Evolutionary conservation across 2,888 invertebrate genomes (phyloP).

Genomic region (Galerucella pusilla): DNA sequence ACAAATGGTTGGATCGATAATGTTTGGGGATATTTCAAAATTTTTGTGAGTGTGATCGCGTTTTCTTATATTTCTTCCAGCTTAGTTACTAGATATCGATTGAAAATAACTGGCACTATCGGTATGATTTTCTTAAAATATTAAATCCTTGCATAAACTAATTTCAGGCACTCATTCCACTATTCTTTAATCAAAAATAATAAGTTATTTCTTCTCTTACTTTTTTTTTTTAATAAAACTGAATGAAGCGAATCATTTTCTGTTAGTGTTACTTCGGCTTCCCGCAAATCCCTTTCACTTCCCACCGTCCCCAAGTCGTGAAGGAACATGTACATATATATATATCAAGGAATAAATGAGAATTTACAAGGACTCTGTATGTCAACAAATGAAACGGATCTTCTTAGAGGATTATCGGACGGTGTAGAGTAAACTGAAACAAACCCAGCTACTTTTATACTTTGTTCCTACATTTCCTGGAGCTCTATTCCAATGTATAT

Average conservation of each 20-base stretch:
- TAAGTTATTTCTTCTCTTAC: no score
- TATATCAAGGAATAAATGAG: slow-evolving; percentile 15
- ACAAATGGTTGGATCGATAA: no score
- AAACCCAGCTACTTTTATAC: slow-evolving; percentile 19
- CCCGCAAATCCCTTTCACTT: slow-evolving; percentile 22
- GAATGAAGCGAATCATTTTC: not conserved
- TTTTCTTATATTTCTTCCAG: no score
- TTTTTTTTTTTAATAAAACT: no score
- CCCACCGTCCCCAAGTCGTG: slow-evolving; percentile 1
- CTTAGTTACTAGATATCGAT: no score
- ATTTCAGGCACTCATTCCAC: no score
- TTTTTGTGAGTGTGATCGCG: no score
- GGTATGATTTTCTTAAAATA: no score
- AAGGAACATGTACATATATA: slow-evolving; percentile 11
- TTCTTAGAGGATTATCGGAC: slow-evolving; percentile 26
- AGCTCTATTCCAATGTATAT: not conserved
- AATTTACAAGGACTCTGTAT: slow-evolving; percentile 19
- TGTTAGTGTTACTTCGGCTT: not conserved
- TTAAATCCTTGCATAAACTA: no score
- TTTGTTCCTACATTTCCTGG: not conserved
- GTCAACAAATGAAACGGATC: slow-evolving; percentile 27
- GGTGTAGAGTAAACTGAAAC: slow-evolving; percentile 4
- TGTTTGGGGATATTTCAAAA: no score
- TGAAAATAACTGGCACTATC: no score
- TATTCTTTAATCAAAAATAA: no score